These are phyloP conservation scores for Lepetodrilus schrolli DNA, from an alignment of 2,888 invertebrate genomes.

Conservation along the genomic window DNA sequence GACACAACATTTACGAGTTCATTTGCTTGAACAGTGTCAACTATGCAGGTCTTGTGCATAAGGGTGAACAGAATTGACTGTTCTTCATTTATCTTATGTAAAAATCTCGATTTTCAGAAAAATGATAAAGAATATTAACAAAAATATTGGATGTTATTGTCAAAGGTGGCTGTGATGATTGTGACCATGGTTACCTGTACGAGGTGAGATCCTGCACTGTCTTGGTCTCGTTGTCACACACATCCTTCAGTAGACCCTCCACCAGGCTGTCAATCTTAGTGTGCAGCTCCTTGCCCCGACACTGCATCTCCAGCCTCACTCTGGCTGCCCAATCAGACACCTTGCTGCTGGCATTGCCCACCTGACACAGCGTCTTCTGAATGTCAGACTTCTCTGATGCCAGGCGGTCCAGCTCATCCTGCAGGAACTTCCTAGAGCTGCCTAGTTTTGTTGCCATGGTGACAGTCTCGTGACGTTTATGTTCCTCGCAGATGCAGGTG, in stretches of 20 bases:
- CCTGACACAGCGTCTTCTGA: constrained; percentile 38
- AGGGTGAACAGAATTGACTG: too few relatives aligned
- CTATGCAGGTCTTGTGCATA: too few relatives aligned
- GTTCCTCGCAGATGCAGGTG: constrained; percentile 58
- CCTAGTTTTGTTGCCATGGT: constrained; percentile 58
- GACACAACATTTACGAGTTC: too few relatives aligned
- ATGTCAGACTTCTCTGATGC: constrained; percentile 47
- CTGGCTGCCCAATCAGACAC: constrained; percentile 44
- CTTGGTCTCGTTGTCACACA: constrained; percentile 47
- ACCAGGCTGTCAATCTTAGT: constrained; percentile 46
- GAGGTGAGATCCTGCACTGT: constrained; percentile 34
- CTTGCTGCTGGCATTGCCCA: constrained; percentile 47
- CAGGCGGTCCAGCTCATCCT: constrained; percentile 53
- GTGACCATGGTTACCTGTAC: background rate
- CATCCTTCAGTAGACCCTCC: constrained; percentile 43
- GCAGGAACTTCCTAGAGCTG: constrained; percentile 50
- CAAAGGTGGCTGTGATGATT: background rate
- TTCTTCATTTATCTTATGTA: too few relatives aligned
- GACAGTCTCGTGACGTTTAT: constrained; percentile 59
- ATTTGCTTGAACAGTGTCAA: too few relatives aligned
- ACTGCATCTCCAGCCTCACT: constrained; percentile 46
- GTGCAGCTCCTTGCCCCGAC: constrained; percentile 46
- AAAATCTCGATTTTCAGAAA: too few relatives aligned
- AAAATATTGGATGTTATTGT: too few relatives aligned
- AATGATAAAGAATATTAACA: too few relatives aligned